Evolutionary conservation across 1,140 invertebrate species (phyloP).

Genomic region (Drosophila takahashii): DNA sequence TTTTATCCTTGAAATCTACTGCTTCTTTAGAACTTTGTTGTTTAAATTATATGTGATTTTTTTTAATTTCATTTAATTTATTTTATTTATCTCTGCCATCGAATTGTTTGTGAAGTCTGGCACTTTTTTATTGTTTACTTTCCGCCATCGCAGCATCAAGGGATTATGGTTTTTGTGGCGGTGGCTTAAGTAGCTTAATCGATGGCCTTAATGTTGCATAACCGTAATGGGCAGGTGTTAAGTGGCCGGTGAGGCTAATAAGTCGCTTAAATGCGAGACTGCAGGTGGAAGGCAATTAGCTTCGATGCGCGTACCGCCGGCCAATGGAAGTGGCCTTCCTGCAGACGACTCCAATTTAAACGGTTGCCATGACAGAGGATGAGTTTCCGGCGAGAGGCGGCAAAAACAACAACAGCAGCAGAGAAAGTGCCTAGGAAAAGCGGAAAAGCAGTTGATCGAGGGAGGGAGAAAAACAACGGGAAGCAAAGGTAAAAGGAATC

Average conservation of each 20-base stretch:
- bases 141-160: neutral
- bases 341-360: constrained; percentile 7
- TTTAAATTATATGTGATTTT: too few relatives aligned
- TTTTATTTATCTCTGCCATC: too few relatives aligned
- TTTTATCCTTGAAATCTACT: too few relatives aligned
- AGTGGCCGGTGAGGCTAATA: constrained; percentile 15
- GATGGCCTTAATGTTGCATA: constrained; percentile 42
- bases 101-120: neutral
- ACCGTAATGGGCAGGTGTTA: constrained; percentile 27
- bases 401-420: constrained; percentile 1
- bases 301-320: constrained; percentile 10
- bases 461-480: constrained; percentile 37
- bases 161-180: constrained; percentile 23
- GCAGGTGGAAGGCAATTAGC: constrained; percentile 18
- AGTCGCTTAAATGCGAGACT: constrained; percentile 13
- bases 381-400: constrained; percentile 1
- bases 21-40: too few relatives aligned
- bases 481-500: constrained; percentile 54
- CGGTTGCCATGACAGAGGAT: constrained; percentile 26
- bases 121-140: neutral
- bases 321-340: constrained; percentile 1
- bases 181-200: constrained; percentile 50
- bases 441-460: neutral
- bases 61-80: too few relatives aligned
- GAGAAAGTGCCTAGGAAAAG: constrained; percentile 2